Conservation (phyloP, 1,140 invertebrate species). For the Campoletis sonorensis region DNA sequence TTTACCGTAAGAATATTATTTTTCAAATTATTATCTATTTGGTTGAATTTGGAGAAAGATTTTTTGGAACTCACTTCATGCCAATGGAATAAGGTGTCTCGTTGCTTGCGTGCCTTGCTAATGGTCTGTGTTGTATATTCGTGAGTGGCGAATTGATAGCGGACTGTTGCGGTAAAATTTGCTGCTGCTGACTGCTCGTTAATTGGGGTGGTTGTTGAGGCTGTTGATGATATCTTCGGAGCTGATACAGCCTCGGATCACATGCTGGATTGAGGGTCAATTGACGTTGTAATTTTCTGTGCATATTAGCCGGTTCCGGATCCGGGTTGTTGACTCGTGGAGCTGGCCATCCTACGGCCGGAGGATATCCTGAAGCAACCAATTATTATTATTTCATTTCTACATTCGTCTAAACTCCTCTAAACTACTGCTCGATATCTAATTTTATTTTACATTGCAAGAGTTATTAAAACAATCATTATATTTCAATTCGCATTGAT, state of each 20-base stretch:
- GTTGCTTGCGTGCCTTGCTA: constrained; percentile 68
- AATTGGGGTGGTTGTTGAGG: constrained; percentile 54
- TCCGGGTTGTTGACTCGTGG: constrained; percentile 65
- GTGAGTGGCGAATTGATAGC: constrained; percentile 62
- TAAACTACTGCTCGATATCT: too few species aligned
- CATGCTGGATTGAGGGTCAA: constrained; percentile 87
- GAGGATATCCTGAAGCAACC: constrained; percentile 56
- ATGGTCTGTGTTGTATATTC: constrained; percentile 63
- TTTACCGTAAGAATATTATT: too few species aligned
- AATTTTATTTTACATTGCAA: not conserved
- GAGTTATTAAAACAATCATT: too few species aligned
- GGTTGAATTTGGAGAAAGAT: too few species aligned
- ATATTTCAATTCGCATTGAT: too few species aligned
- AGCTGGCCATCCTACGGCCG: constrained; percentile 62
- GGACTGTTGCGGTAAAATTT: constrained; percentile 56
- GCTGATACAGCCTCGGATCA: constrained; percentile 83
- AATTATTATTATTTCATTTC: constrained; percentile 17
- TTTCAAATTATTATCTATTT: too few species aligned
- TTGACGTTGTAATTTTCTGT: constrained; percentile 88
- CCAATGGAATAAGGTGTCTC: constrained; percentile 67
- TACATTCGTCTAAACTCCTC: not conserved
- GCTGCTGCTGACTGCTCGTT: constrained; percentile 49
- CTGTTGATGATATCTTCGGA: constrained; percentile 71
- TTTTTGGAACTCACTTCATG: constrained; percentile 60
- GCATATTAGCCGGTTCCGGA: constrained; percentile 80